Evolutionary conservation across 2,888 invertebrate species (phyloP).

Genomic region (Ectemnius cavifrons): DNA sequence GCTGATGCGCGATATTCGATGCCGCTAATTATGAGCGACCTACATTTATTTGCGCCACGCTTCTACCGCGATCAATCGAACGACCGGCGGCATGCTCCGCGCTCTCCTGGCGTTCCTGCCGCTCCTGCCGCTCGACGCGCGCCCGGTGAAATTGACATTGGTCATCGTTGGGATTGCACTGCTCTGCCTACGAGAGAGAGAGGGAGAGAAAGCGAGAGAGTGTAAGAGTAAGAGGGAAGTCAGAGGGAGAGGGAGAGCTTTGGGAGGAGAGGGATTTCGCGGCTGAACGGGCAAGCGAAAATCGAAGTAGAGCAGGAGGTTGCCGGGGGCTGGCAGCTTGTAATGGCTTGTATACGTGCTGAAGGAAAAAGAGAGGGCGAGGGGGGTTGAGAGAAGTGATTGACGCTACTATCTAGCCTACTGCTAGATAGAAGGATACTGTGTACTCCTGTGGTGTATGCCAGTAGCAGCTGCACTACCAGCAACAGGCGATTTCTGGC

Average conservation of each 20-base stretch:
- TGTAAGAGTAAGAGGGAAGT: neutral
- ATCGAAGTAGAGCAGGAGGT: slow-evolving; percentile 8
- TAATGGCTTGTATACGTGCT: neutral
- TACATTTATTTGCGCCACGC: slow-evolving; percentile 23
- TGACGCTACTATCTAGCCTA: too few relatives aligned
- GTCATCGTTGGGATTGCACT: neutral
- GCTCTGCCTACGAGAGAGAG: neutral
- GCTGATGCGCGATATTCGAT: slow-evolving; percentile 21
- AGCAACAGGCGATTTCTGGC: slow-evolving; percentile 64
- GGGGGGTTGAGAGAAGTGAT: too few relatives aligned
- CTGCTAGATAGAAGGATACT: neutral
- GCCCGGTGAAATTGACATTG: slow-evolving; percentile 5
- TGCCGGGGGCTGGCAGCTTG: neutral
- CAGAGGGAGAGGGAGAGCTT: neutral
- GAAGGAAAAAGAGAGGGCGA: neutral
- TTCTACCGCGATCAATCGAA: slow-evolving; percentile 7
- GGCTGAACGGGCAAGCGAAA: neutral
- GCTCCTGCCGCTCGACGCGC: too few relatives aligned
- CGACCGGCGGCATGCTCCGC: neutral
- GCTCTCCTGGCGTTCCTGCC: too few relatives aligned
- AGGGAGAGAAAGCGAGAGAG: neutral
- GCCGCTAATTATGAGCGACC: slow-evolving; percentile 17
- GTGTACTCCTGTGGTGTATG: neutral
- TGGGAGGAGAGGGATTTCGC: neutral
- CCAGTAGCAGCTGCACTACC: slow-evolving; percentile 8